These are phyloP conservation scores for Apteryx mantelli DNA, from an alignment of 2,113 vertebrate genomes.

Conservation along the genomic window DNA sequence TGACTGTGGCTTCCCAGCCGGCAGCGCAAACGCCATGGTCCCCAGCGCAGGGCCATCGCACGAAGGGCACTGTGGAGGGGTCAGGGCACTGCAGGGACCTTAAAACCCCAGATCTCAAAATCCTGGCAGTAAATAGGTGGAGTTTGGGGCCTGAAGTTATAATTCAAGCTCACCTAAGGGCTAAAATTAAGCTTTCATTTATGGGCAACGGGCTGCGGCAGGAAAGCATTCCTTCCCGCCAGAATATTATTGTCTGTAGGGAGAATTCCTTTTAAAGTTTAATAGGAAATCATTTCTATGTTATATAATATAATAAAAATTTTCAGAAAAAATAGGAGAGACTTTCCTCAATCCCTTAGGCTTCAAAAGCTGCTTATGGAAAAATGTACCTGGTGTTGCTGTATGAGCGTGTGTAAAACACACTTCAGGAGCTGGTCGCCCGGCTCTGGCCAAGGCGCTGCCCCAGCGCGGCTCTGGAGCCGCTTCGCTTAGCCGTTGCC, in stretches of 20 bases:
- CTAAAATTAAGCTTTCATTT: background rate
- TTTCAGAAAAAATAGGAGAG: background rate
- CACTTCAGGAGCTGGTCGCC: background rate
- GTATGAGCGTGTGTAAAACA: background rate
- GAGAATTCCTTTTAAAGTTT: background rate
- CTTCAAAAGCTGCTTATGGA: background rate
- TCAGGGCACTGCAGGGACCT: no score
- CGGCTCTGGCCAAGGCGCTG: background rate
- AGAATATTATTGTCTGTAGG: background rate
- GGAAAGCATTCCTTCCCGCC: background rate
- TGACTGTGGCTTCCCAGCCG: accelerated
- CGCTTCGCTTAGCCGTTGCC: background rate
- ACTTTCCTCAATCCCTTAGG: background rate
- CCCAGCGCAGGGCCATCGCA: background rate
- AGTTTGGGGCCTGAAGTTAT: background rate
- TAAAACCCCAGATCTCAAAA: accelerated
- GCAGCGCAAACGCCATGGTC: accelerated
- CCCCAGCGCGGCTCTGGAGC: background rate
- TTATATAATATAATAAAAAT: background rate
- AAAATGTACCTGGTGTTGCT: background rate
- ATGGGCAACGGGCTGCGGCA: accelerated
- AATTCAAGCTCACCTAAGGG: background rate
- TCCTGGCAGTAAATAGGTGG: background rate
- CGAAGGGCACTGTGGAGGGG: accelerated
- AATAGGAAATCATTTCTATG: background rate